A percentile compares a stretch with the other conserved stretches of the same genome.
These are phyloP conservation scores for Empis livida DNA, from an alignment of 2,888 invertebrate genomes.

Conservation along the genomic window DNA sequence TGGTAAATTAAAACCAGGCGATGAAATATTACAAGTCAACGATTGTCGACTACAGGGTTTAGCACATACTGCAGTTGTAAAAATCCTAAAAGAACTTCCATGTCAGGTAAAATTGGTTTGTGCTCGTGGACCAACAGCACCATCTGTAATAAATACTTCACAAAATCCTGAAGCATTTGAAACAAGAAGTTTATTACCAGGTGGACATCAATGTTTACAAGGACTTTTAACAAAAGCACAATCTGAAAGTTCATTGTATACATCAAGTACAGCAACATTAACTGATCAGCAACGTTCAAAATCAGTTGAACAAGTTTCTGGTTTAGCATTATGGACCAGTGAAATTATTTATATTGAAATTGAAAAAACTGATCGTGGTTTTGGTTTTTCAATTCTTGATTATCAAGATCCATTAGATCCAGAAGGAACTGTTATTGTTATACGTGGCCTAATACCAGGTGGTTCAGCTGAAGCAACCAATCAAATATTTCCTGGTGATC, in stretches of 20 bases:
- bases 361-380: constrained; percentile 85
- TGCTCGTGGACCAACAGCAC: constrained; percentile 51
- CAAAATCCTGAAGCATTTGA: constrained; percentile 70
- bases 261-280: constrained; percentile 71
- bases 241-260: constrained; percentile 85
- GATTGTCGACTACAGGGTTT: constrained; percentile 82
- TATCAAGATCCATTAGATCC: constrained; percentile 96
- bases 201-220: constrained; percentile 68
- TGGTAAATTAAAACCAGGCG: constrained; percentile 81
- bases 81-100: constrained; percentile 85
- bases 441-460: constrained; percentile 92
- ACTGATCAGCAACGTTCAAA: constrained; percentile 70
- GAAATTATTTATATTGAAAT: constrained; percentile 86
- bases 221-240: constrained; percentile 85
- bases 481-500: constrained; percentile 88
- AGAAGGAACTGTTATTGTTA: constrained; percentile 90
- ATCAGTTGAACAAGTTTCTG: constrained; percentile 88
- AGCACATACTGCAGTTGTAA: constrained; percentile 93
- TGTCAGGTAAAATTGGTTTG: constrained; percentile 84
- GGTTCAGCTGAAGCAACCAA: constrained; percentile 96
- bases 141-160: constrained; percentile 63
- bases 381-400: constrained; percentile 96
- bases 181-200: constrained; percentile 69
- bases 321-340: constrained; percentile 93
- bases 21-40: constrained; percentile 94